These are phyloP conservation scores for Aplocera efformata DNA, from an alignment of 2,888 invertebrate species.

Conservation along the genomic window DNA sequence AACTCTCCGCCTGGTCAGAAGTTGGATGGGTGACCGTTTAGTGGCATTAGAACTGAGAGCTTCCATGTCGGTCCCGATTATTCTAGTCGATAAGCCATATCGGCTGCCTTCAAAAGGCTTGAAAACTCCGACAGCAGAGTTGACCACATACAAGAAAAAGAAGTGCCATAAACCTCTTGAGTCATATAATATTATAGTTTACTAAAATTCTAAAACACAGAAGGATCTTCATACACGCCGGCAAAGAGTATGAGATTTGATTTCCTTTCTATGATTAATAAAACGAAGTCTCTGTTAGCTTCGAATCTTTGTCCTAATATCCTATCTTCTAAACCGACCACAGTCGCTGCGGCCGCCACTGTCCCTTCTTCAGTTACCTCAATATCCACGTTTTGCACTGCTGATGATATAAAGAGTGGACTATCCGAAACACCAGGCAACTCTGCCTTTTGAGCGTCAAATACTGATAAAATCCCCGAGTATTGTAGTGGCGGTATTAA, in stretches of 20 bases:
- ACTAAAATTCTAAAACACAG: conserved; percentile 24
- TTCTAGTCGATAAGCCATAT: too few relatives aligned
- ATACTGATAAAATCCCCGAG: conserved; percentile 84
- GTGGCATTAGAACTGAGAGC: too few relatives aligned
- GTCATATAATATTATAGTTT: too few relatives aligned
- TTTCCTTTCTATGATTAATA: conserved; percentile 82
- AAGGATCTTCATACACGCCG: conserved; percentile 73
- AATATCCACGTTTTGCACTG: conserved; percentile 85
- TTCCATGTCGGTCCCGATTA: too few relatives aligned
- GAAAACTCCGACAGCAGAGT: too few relatives aligned
- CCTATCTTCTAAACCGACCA: conserved; percentile 66
- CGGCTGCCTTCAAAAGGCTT: too few relatives aligned
- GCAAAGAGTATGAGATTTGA: conserved; percentile 82
- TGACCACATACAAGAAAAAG: too few relatives aligned
- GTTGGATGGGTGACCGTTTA: too few relatives aligned
- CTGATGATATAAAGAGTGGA: conserved; percentile 78
- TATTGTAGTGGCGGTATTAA: conserved; percentile 66
- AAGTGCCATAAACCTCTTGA: too few relatives aligned
- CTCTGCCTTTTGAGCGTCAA: conserved; percentile 77
- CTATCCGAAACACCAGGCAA: conserved; percentile 81
- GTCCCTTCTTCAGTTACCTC: conserved; percentile 89
- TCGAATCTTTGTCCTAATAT: conserved; percentile 77
- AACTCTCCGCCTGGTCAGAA: too few relatives aligned
- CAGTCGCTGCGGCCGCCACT: conserved; percentile 83
- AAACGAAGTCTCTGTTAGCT: conserved; percentile 84